Evolutionary conservation across 2,797 vertebrate genomes (phyloP).

Genomic region (Sebastes steindachneri): DNA sequence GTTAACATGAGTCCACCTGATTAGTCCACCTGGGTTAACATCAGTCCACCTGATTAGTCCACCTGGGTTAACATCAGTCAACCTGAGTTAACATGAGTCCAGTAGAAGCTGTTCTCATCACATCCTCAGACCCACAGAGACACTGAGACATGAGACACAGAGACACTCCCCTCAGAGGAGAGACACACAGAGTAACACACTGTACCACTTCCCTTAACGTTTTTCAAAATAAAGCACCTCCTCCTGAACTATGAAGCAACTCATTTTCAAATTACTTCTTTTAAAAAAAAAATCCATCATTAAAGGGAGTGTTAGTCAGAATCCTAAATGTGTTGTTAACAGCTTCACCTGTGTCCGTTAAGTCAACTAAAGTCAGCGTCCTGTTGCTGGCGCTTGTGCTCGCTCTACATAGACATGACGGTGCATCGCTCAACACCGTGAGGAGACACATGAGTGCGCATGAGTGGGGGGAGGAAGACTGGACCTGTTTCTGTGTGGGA

Average conservation of each 20-base stretch:
- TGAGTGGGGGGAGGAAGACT: too few species aligned
- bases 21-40: background rate
- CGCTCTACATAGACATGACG: too few species aligned
- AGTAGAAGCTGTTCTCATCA: background rate
- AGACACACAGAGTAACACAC: background rate
- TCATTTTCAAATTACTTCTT: background rate
- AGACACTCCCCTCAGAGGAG: background rate
- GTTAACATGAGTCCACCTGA: too few species aligned
- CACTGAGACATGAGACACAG: background rate
- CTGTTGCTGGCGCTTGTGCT: too few species aligned
- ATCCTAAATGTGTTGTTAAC: accelerated
- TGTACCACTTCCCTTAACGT: accelerated
- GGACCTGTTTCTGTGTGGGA: too few species aligned
- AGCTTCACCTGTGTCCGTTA: too few species aligned
- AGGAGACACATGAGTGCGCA: too few species aligned
- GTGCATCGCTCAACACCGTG: too few species aligned
- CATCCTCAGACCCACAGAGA: slow-evolving; percentile 9
- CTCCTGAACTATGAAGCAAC: background rate
- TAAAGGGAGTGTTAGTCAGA: accelerated
- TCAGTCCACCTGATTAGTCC: background rate
- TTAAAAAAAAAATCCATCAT: background rate
- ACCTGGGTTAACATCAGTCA: too few species aligned
- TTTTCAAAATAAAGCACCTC: slow-evolving; percentile 38
- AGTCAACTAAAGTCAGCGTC: too few species aligned
- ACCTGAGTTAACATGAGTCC: background rate